Base-by-base conservation (phyloP, 2,113 vertebrate genomes). In the Salvelinus namaycush region DNA sequence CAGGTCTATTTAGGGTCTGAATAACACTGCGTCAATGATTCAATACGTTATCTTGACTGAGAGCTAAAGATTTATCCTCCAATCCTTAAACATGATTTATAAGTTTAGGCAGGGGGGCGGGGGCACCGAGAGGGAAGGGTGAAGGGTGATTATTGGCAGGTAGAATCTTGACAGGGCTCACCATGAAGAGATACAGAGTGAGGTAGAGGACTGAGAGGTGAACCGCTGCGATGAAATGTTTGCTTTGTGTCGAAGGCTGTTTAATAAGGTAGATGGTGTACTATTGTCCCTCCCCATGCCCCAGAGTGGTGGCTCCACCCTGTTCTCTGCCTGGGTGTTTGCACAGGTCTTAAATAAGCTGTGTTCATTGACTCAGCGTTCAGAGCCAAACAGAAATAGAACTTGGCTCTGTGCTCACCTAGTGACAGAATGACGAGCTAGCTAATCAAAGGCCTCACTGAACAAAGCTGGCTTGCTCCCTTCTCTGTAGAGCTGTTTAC, bases 261-360 rank as follows among this genome's bases (percentile, higher is more conserved):
- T 31, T 5, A 31, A 57, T 26, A 7, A 57, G 54, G 31, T 13
- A 18, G 18, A 44, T 70, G 29, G 68, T 51, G 69, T 24, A 51
- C 69, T 68, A 76, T 64, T 73, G 74, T 59, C 74, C 70, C 54
- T n/a, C 49, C 11, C 27, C 51, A 20, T 5, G 6, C 12, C 51
- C 11, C 51, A 27, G 39, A 68, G 16, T 14, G 26, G 24, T 14
- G 20, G 14, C 65, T 16, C 51, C 24, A 20, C 66, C 71, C 14
- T 60, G 24, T 57, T 65, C 44, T 68, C 57, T 34, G 14, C n/a
- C 26, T 3, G 39, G 13, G 18, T 81, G 70, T 81, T 74, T 81
- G 75, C 67, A 22, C 66, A 64, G 24, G 71, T 6, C 66, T 74
- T 11, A 74, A 77, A 81, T 67, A 70, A 74, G 72, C 59, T 70